A percentile compares a stretch with the other conserved stretches of the same genome.
These are phyloP conservation scores for Myoxocephalus aenaeus DNA, from an alignment of 2,797 vertebrate genomes.

Conservation along the genomic window DNA sequence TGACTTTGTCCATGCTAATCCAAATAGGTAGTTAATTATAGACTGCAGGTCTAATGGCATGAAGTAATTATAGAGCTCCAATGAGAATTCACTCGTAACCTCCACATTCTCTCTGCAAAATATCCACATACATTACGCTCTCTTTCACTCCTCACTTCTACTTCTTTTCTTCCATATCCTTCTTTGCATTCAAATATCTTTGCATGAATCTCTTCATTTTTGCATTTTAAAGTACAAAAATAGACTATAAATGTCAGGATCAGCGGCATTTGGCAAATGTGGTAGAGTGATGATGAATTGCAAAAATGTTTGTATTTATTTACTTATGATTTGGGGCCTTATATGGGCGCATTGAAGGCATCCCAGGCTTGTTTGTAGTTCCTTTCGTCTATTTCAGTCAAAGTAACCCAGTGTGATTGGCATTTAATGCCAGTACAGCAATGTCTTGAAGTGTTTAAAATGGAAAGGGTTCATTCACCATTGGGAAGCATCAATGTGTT, in stretches of 20 bases:
- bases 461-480: not conserved
- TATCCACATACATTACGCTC: not conserved
- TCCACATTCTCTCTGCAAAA: constrained; percentile 40
- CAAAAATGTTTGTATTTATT: not conserved
- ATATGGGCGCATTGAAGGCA: not conserved
- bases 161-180: not conserved
- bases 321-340: not conserved
- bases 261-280: not conserved
- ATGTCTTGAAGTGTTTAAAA: not conserved
- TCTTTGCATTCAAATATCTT: not conserved
- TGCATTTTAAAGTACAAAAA: not conserved
- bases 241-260: not conserved
- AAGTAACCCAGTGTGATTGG: constrained; percentile 6
- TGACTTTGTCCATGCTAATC: constrained; percentile 78
- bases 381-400: not conserved
- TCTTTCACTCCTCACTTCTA: not conserved
- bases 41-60: constrained; percentile 74
- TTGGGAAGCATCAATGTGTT: not conserved
- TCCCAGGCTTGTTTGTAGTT: not conserved
- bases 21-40: constrained; percentile 82
- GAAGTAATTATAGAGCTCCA: constrained; percentile 79
- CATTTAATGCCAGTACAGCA: constrained; percentile 10
- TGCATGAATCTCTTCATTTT: not conserved
- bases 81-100: constrained; percentile 72
- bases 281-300: not conserved